Conservation (phyloP, 53 echinoderm and acorn worm genomes). For the Holothuria leucospilota region DNA sequence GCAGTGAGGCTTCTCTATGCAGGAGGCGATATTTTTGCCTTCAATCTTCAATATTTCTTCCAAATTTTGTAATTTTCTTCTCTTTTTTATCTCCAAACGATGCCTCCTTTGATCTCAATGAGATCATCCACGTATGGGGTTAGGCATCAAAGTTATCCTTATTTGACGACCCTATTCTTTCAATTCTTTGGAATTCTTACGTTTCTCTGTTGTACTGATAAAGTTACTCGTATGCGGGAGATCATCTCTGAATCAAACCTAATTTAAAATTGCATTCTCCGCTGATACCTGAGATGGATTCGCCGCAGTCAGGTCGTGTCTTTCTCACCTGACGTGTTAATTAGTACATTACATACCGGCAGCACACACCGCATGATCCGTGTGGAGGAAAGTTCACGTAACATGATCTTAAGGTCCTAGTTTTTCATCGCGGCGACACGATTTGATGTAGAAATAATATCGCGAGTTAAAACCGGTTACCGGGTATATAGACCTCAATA, state of each 20-base stretch:
- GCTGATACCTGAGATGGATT: conserved; percentile 12
- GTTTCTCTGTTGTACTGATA: conserved; percentile 15
- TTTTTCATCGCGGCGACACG: neutral
- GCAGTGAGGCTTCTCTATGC: no score
- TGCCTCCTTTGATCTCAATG: no score
- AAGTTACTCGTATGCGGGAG: conserved; percentile 24
- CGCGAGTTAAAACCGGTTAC: no score
- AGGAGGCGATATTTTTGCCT: no score
- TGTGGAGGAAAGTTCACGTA: conserved; percentile 16
- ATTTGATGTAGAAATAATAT: no score
- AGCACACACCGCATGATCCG: neutral
- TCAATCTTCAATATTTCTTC: no score
- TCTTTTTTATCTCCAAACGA: no score
- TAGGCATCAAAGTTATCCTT: no score
- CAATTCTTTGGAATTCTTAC: conserved; percentile 29
- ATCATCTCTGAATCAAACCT: conserved; percentile 11
- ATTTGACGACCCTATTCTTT: conserved; percentile 11
- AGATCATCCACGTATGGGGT: no score
- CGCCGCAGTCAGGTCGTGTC: conserved; percentile 1
- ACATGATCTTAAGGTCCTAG: conserved; percentile 18
- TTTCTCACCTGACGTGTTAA: conserved; percentile 40
- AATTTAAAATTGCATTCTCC: conserved; percentile 29
- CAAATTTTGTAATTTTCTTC: no score
- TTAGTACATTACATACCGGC: conserved; percentile 24
- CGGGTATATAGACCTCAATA: no score